phyloP scores from a whole-genome alignment of 2,797 vertebrate species.

The Thunnus albacares region DNA sequence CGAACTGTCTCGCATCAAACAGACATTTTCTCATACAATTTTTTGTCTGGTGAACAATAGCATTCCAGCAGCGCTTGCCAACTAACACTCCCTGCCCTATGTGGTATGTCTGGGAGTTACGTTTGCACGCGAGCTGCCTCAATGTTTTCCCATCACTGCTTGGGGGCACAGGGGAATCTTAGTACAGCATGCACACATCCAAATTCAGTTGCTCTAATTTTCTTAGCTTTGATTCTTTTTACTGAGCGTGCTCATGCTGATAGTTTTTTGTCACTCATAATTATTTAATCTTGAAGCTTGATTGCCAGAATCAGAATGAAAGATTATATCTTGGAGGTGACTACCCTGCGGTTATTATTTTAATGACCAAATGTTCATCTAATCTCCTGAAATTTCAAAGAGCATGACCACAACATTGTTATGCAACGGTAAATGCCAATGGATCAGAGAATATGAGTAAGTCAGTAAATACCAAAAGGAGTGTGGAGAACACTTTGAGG shows the following conservation, averaged over 20 bases:
- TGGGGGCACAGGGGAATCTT: slow-evolving; percentile 22
- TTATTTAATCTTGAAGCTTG: slow-evolving; percentile 3
- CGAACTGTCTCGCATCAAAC: slow-evolving; percentile 38
- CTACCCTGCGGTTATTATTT: slow-evolving; percentile 10
- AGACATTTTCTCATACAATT: slow-evolving; percentile 53
- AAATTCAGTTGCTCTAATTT: slow-evolving; percentile 7
- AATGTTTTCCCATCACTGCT: slow-evolving; percentile 49
- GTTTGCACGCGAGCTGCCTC: slow-evolving; percentile 61
- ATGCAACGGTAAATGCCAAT: slow-evolving; percentile 45
- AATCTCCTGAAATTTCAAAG: neutral
- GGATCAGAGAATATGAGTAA: neutral
- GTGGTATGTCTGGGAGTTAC: slow-evolving; percentile 64
- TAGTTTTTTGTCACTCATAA: slow-evolving; percentile 1
- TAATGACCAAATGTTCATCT: slow-evolving; percentile 1
- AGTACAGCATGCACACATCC: slow-evolving; percentile 19
- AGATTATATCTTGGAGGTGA: neutral
- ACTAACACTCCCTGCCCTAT: slow-evolving; percentile 65
- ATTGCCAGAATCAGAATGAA: slow-evolving; percentile 9
- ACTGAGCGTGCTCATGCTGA: neutral
- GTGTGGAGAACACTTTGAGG: slow-evolving; percentile 56
- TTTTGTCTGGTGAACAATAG: slow-evolving; percentile 63
- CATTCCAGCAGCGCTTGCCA: slow-evolving; percentile 72
- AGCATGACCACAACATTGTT: slow-evolving; percentile 13
- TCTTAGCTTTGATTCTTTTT: slow-evolving; percentile 14
- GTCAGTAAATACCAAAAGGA: slow-evolving; percentile 22